Evolutionary conservation across 1,140 invertebrate genomes (phyloP), one percentile per base, ranked within the genome.

Genomic region (Magallana ariakensis): DNA sequence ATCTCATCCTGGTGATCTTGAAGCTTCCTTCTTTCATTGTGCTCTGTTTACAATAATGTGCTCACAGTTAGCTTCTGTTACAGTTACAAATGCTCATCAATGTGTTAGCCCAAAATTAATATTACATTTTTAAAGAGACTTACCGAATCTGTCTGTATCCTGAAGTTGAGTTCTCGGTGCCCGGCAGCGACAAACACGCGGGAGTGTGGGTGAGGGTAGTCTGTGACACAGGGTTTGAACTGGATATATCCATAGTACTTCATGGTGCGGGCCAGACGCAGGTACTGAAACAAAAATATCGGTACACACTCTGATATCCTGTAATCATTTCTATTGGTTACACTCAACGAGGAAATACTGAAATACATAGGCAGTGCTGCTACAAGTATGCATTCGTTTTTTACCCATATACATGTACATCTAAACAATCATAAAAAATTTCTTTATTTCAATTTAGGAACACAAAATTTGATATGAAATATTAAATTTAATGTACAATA

Each of bases 1-100:
- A 99, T 89, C 97, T 96, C 97, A 99, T 99, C 90, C 98, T 96
- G 0, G 98, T 99, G 7, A 99, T 97, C 95, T 98, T 97, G 93
- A 98, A 99, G 91, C 96, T 95, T 16, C 97, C 96, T 94, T 99
- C 98, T 92, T 96, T 96, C 6, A 96, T 94, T 90, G 96, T 95
- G 80, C 95, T 94, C 94, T 95, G 88, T 62, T 89, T 90, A 86
- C 26, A 56, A 46, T 26, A 90, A 87, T 13, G n/a, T 3, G 15
- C 11, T 16, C 15, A 60, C 5, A 46, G 33, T 46, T 46, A 46
- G 33, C 33, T 46, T 46, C 33, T 46, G 33, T 46, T 46, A 46
- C 0, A 5, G 33, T 46, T 46, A 46, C 2, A 46, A 46, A 46
- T 46, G 33, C 5, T 46, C 33, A 46, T 46, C 33, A 46, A 46